Evolutionary conservation across 2,888 invertebrate genomes (phyloP).

Genomic region (Rotaria socialis): DNA sequence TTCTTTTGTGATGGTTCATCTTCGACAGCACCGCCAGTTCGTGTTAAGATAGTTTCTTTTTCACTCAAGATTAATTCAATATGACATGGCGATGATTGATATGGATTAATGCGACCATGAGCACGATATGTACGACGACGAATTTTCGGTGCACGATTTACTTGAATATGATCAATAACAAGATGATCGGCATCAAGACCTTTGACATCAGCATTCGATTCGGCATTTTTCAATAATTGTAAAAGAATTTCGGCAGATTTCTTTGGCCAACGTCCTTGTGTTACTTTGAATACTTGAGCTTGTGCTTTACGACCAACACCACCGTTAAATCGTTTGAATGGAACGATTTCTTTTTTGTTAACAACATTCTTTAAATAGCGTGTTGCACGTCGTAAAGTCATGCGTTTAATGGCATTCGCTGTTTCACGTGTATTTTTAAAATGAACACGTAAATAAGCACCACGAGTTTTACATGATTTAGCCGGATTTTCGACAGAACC

Average conservation of each 20-base stretch:
- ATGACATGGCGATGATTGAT: slow-evolving; percentile 98
- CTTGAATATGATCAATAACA: slow-evolving; percentile 94
- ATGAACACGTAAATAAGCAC: slow-evolving; percentile 94
- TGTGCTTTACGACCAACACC: slow-evolving; percentile 94
- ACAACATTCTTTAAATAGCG: slow-evolving; percentile 90
- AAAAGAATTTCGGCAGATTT: slow-evolving; percentile 97
- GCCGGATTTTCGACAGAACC: slow-evolving; percentile 47
- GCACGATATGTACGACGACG: slow-evolving; percentile 95
- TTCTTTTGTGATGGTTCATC: slow-evolving; percentile 84
- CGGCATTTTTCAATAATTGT: slow-evolving; percentile 91
- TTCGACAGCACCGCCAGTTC: slow-evolving; percentile 60
- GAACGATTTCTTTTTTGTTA: slow-evolving; percentile 93
- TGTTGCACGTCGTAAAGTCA: slow-evolving; percentile 88
- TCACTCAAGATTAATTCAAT: slow-evolving; percentile 94
- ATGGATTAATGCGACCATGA: slow-evolving; percentile 97
- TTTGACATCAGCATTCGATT: slow-evolving; percentile 93
- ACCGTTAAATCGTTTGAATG: slow-evolving; percentile 90
- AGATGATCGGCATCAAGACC: slow-evolving; percentile 93
- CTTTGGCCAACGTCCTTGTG: slow-evolving; percentile 97
- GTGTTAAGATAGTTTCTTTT: slow-evolving; percentile 82
- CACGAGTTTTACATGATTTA: slow-evolving; percentile 81
- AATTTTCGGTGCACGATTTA: slow-evolving; percentile 92
- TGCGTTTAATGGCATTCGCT: slow-evolving; percentile 86
- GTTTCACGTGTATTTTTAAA: slow-evolving; percentile 99
- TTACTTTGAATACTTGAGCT: slow-evolving; percentile 87